These are phyloP conservation scores for Suillia variegata DNA, from an alignment of 2,888 invertebrate species.

Conservation along the genomic window DNA sequence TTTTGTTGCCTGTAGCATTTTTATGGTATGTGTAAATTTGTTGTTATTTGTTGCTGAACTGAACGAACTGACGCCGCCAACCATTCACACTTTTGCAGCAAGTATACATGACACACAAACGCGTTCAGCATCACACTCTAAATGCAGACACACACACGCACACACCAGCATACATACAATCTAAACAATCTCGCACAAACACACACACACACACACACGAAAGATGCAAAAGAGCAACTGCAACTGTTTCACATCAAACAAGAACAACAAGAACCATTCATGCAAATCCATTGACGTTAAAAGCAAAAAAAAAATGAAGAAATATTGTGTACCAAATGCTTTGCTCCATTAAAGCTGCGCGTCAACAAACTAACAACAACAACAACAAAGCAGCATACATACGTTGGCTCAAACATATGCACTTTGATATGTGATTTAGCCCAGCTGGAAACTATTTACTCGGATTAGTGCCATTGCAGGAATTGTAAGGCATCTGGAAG, in stretches of 20 bases:
- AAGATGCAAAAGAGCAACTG: not conserved
- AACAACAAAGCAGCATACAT: no score
- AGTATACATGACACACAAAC: not conserved
- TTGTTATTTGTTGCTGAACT: conserved; percentile 8
- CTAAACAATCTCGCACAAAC: not conserved
- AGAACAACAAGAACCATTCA: not conserved
- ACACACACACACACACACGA: not conserved
- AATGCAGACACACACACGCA: not conserved
- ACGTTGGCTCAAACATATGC: no score
- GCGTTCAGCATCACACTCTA: not conserved
- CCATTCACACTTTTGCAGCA: conserved; percentile 1
- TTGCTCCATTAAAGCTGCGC: no score
- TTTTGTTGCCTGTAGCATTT: no score
- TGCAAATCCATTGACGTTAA: not conserved
- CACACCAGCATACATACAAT: not conserved
- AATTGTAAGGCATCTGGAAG: no score
- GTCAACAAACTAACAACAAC: no score
- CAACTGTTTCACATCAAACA: no score
- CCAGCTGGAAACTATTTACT: no score
- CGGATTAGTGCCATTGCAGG: no score
- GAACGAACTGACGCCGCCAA: conserved; percentile 11
- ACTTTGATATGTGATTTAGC: no score
- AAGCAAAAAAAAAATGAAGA: not conserved
- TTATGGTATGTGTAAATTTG: no score
- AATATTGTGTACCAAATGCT: no score